These are phyloP conservation scores for Lepidocyrtoides sp. DNA, from an alignment of 2,888 invertebrate genomes.

Conservation along the genomic window DNA sequence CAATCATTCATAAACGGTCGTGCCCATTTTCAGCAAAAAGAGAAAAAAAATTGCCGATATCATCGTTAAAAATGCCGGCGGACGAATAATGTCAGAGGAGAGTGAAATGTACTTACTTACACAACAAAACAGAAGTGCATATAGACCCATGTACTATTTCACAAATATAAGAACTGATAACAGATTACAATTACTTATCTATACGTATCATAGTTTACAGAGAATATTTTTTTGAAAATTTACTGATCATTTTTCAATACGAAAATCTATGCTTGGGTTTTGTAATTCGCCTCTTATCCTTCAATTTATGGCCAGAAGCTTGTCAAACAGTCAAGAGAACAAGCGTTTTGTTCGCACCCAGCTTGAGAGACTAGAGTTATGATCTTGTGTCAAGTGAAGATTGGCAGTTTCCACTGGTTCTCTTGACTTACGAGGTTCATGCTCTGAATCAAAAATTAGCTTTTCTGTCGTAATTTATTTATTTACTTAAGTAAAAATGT, in stretches of 20 bases:
- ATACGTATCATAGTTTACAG: not conserved
- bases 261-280: not conserved
- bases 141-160: not conserved
- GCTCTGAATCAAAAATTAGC: conserved; percentile 63
- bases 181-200: too few relatives aligned
- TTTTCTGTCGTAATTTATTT: conserved; percentile 49
- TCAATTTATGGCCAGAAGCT: conserved; percentile 70
- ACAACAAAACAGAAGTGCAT: not conserved
- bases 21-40: conserved; percentile 62
- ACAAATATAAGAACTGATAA: not conserved
- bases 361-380: conserved; percentile 63
- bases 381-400: conserved; percentile 68
- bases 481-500: conserved; percentile 43
- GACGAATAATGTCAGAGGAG: not conserved
- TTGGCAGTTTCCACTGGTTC: conserved; percentile 68
- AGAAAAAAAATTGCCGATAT: conserved; percentile 23
- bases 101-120: not conserved
- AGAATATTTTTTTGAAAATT: not conserved
- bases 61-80: not conserved
- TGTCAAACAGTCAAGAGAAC: conserved; percentile 62
- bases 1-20: conserved; percentile 49
- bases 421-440: conserved; percentile 62
- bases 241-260: conserved; percentile 23
- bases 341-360: conserved; percentile 72
- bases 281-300: conserved; percentile 40